Evolutionary conservation across 53 echinoderm and acorn worm species (phyloP).

Genomic region (Paelopatides confundens): DNA sequence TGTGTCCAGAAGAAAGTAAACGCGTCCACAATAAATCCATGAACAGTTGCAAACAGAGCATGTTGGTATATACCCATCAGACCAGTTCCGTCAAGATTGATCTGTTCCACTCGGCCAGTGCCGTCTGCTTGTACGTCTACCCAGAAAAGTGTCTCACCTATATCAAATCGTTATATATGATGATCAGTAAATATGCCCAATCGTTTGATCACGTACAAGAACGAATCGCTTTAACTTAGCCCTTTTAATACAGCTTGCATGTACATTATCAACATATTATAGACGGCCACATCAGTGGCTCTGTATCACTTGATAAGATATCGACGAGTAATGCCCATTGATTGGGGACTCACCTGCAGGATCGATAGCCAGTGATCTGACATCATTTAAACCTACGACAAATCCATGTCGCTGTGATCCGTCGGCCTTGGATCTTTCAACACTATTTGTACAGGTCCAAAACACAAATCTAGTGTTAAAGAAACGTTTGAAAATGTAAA

Average conservation of each 20-base stretch:
- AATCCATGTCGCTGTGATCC: neutral
- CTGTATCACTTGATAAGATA: no score
- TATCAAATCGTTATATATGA: no score
- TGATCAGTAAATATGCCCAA: no score
- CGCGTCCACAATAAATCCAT: neutral
- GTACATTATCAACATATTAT: no score
- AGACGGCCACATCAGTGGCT: no score
- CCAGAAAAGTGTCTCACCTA: neutral
- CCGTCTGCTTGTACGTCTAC: neutral
- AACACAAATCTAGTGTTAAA: neutral
- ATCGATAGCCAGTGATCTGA: no score
- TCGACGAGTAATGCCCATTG: no score
- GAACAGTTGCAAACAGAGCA: neutral
- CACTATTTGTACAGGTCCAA: neutral
- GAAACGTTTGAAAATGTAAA: neutral
- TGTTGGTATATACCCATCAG: neutral
- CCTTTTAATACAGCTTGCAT: no score
- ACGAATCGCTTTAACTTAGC: no score
- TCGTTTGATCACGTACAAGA: no score
- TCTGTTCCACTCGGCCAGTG: neutral
- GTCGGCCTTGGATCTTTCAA: neutral
- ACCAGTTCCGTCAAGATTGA: neutral
- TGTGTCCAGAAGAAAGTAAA: conserved; percentile 4
- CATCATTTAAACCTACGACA: no score
- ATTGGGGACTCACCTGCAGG: no score